Percentiles rank a stretch among this genome's conserved stretches.
Evolutionary conservation across 2,113 vertebrate species (phyloP).

Genomic region (Gymnorhina tibicen): DNA sequence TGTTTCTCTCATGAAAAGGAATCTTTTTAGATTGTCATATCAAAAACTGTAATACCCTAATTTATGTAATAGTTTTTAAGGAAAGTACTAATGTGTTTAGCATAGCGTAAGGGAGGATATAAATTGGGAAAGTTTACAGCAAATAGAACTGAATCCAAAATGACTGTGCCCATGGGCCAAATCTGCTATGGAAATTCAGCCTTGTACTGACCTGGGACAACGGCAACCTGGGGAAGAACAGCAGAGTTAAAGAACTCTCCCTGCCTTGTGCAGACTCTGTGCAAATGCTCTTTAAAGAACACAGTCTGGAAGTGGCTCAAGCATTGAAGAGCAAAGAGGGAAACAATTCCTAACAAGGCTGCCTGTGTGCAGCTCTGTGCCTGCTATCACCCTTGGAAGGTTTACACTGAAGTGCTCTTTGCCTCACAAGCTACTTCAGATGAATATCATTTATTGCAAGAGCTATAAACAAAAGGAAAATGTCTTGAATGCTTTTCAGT

Average conservation of each 20-base stretch:
- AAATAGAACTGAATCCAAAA: not conserved
- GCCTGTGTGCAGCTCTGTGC: constrained; percentile 6
- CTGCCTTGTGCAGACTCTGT: not conserved
- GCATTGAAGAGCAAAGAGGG: constrained; percentile 8
- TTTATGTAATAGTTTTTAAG: not conserved
- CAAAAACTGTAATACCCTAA: not conserved
- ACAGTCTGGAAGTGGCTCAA: constrained; percentile 53
- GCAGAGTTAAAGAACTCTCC: not conserved
- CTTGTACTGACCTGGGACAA: not conserved
- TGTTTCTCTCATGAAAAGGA: not conserved
- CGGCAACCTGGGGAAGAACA: not conserved
- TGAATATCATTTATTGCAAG: constrained; percentile 63
- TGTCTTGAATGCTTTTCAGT: constrained; percentile 30
- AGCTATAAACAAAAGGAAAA: constrained; percentile 63
- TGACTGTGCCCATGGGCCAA: not conserved
- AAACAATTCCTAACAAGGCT: constrained; percentile 81
- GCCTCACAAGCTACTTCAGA: constrained; percentile 50
- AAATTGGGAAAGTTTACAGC: not conserved
- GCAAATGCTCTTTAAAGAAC: constrained; percentile 44
- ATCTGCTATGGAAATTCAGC: not conserved
- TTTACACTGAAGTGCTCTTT: constrained; percentile 62
- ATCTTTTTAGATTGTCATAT: not conserved
- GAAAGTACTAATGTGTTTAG: not conserved
- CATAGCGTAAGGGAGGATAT: not conserved
- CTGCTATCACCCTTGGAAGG: constrained; percentile 49